Conservation (phyloP, 2,888 invertebrate genomes). For the Drosophila birchii region DNA sequence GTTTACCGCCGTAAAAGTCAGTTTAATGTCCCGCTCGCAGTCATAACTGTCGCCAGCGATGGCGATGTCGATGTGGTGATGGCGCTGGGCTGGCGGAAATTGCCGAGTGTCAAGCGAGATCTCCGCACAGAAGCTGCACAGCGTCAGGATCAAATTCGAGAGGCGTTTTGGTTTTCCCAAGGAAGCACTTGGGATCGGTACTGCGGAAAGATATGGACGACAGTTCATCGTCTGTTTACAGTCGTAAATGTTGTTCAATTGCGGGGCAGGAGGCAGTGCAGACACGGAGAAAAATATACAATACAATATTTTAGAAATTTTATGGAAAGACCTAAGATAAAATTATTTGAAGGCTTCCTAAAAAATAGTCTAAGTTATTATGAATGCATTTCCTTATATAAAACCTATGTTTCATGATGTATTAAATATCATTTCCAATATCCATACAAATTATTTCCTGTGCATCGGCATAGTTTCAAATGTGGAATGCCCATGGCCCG, state of each 20-base stretch:
- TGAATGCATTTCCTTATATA: neutral
- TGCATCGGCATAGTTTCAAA: slow-evolving; percentile 32
- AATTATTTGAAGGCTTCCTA: neutral
- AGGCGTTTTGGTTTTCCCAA: slow-evolving; percentile 39
- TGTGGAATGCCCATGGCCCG: slow-evolving; percentile 60
- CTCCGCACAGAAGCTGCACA: slow-evolving; percentile 53
- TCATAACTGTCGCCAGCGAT: slow-evolving; percentile 73
- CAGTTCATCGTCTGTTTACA: slow-evolving; percentile 83
- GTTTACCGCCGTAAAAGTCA: slow-evolving; percentile 80
- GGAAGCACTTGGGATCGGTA: slow-evolving; percentile 41
- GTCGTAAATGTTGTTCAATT: slow-evolving; percentile 82
- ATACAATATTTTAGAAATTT: neutral
- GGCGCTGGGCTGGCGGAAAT: slow-evolving; percentile 71
- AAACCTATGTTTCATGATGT: neutral
- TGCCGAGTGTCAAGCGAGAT: slow-evolving; percentile 58
- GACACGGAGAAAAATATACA: slow-evolving; percentile 6
- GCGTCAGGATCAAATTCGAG: slow-evolving; percentile 72
- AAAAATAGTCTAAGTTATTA: neutral
- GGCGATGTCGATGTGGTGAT: slow-evolving; percentile 35
- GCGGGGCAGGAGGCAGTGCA: slow-evolving; percentile 41
- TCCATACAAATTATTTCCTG: neutral
- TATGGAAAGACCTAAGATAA: neutral
- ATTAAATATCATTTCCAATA: neutral
- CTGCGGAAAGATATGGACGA: slow-evolving; percentile 56
- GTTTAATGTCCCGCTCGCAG: slow-evolving; percentile 70